Evolutionary conservation across 2,113 vertebrate species (phyloP).

Genomic region (Carollia perspicillata): DNA sequence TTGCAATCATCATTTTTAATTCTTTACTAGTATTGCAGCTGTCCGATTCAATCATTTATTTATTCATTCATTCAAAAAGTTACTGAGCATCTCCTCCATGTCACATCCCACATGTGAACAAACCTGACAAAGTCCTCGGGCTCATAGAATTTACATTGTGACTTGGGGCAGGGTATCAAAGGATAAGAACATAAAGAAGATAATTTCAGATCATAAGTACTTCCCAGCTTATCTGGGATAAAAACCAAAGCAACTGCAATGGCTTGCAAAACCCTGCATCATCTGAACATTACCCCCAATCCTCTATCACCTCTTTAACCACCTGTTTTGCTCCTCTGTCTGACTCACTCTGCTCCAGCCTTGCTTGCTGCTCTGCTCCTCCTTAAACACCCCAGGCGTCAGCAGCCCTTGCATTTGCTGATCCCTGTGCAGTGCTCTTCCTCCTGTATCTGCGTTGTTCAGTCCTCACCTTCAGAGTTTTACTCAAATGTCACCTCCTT

Average conservation of each 20-base stretch:
- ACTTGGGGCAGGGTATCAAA: not conserved
- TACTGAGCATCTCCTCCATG: not conserved
- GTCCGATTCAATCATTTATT: not conserved
- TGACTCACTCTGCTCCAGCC: not conserved
- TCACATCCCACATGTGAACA: not conserved
- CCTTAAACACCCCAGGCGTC: not conserved
- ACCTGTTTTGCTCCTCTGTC: not conserved
- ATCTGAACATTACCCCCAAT: not conserved
- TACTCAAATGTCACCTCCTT: not conserved
- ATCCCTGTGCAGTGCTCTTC: not conserved
- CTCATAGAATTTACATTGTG: not conserved
- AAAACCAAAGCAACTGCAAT: not conserved
- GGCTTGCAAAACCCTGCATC: not conserved
- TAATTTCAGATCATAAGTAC: not conserved
- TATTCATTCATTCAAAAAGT: constrained; percentile 20
- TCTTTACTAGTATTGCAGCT: not conserved
- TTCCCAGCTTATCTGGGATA: not conserved
- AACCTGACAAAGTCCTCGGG: not conserved
- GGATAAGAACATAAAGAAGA: not conserved
- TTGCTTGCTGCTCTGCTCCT: not conserved
- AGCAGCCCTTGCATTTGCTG: not conserved
- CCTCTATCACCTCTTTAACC: not conserved
- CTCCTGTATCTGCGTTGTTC: not conserved
- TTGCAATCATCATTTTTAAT: not conserved
- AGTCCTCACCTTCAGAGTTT: not conserved